A percentile compares a stretch with the other conserved stretches of the same genome.
Conservation (phyloP, 2,113 vertebrate species). For the Antigone vipio region DNA sequence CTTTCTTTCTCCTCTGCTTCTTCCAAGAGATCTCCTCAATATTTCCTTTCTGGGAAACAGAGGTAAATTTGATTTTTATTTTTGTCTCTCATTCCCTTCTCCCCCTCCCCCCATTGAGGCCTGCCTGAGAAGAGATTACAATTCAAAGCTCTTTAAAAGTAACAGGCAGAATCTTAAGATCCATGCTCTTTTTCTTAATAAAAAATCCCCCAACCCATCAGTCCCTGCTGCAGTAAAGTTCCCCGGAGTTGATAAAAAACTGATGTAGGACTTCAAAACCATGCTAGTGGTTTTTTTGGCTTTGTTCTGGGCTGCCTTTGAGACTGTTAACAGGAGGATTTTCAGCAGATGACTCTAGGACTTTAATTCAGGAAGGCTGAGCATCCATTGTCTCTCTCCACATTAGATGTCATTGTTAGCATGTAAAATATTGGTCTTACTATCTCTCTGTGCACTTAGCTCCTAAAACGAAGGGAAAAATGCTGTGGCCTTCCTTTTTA, state of each 20-base stretch:
- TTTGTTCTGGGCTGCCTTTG: not conserved
- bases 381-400: not conserved
- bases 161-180: not conserved
- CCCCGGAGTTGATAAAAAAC: not conserved
- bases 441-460: not conserved
- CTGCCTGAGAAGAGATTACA: not conserved
- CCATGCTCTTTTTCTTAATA: not conserved
- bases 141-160: not conserved
- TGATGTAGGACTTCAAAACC: not conserved
- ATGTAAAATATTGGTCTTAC: not conserved
- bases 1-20: not conserved
- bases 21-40: not conserved
- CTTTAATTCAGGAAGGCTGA: not conserved
- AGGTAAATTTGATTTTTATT: not conserved
- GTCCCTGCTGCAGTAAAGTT: not conserved
- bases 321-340: not conserved
- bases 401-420: not conserved
- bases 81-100: not conserved
- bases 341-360: not conserved
- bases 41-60: not conserved
- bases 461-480: not conserved
- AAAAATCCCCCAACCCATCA: not conserved
- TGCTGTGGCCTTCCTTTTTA: not conserved
- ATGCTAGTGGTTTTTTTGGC: not conserved
- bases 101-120: rapidly evolving